Evolutionary conservation across 2,797 vertebrate species (phyloP).

Genomic region (Sebastes nivosus): DNA sequence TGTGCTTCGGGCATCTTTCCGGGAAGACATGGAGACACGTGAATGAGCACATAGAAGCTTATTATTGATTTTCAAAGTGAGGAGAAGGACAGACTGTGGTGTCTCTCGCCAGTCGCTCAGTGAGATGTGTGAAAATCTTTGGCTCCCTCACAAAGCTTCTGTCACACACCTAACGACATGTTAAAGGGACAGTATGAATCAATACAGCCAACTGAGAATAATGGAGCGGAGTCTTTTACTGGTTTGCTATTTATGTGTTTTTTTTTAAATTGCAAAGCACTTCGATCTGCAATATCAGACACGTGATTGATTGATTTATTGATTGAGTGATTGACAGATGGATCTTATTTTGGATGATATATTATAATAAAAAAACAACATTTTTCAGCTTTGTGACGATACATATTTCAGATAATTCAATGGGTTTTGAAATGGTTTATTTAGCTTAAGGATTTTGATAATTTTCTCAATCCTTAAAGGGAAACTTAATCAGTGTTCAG

Average conservation of each 20-base stretch:
- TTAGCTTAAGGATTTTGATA: neutral
- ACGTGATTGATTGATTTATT: neutral
- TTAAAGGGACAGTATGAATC: slow-evolving; percentile 52
- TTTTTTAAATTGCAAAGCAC: neutral
- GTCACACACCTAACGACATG: slow-evolving; percentile 64
- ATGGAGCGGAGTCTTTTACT: neutral
- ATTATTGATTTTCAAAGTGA: slow-evolving; percentile 80
- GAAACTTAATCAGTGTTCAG: neutral
- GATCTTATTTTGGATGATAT: neutral
- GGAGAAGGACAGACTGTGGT: slow-evolving; percentile 51
- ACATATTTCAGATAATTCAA: neutral
- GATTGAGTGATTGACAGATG: neutral
- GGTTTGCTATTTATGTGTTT: neutral
- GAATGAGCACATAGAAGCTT: slow-evolving; percentile 60
- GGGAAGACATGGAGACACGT: slow-evolving; percentile 55
- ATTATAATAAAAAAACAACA: neutral
- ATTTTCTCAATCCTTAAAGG: neutral
- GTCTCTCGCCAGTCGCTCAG: slow-evolving; percentile 67
- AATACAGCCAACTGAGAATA: slow-evolving; percentile 53
- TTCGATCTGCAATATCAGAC: neutral
- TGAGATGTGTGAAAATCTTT: slow-evolving; percentile 78
- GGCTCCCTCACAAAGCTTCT: slow-evolving; percentile 55
- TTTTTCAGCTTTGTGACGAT: neutral
- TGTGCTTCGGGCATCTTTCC: slow-evolving; percentile 56
- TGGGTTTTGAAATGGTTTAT: neutral